Base-by-base conservation (phyloP, 2,888 invertebrate genomes). In the Campaea margaritaria region DNA sequence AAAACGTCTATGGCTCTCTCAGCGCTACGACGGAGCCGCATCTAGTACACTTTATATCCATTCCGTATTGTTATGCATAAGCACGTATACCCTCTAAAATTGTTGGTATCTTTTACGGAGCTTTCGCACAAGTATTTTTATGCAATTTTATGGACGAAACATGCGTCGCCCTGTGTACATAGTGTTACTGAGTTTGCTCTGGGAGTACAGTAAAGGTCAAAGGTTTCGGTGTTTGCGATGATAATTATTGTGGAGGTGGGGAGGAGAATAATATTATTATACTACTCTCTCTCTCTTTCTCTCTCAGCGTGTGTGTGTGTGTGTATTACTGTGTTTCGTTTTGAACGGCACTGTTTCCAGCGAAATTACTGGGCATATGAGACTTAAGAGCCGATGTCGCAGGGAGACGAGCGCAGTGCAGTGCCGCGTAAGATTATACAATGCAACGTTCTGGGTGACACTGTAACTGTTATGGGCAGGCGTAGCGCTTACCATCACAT, bases 61-160 rank as follows among this genome's bases (percentile, higher is more conserved):
- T 0, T 12, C 36, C 49, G 64, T 67, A 68, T 73, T 69, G 72
- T 77, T 77, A 77, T 77, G 77, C 77, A 57, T 9, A 62, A 65
- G 67, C 77, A 77, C 77, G 77, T 69, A 65, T 68, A 49, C 59
- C 61, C 67, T 58, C 59, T 67, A 69, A 67, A 69, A 64, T 64
- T 65, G 58, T 68, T 67, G 64, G 66, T 65, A 68, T 64, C 67
- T 69, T 56, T 58, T 57, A 57, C 54, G 51, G 49, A 58, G 67
- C 50, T 61, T 60, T 62, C 52, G 51, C 58, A 53, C 53, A 62
- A 56, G 60, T 70, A 69, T 72, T 72, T 72, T 72, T 72, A 65
- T 67, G 69, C 64, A 67, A 68, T 50, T 73, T 73, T 73, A 73
- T 73, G 70, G 65, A 64, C 65, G 62, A 56, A 62, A 68, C 72